phyloP scores from a whole-genome alignment of 2,113 vertebrate genomes.

The Hemiprocne comata region DNA sequence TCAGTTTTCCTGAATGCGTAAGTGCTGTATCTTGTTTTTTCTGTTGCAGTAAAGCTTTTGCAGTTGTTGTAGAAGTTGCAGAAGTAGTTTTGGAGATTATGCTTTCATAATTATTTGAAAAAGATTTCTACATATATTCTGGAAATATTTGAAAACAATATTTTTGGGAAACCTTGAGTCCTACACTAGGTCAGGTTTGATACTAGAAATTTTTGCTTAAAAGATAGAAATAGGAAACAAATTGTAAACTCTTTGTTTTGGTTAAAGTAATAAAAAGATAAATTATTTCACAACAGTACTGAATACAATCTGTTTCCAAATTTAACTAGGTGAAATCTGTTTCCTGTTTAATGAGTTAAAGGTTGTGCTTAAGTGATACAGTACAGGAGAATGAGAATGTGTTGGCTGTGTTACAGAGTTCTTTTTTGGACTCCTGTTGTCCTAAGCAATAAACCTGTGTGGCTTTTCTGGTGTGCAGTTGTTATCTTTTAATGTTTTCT shows the following conservation, averaged over 20 bases:
- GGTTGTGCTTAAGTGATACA: neutral
- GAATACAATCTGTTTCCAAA: neutral
- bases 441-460: neutral
- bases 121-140: neutral
- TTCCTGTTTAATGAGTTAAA: neutral
- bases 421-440: neutral
- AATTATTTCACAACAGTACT: neutral
- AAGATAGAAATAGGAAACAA: fast-evolving
- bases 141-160: neutral
- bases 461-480: neutral
- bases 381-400: neutral
- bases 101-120: neutral
- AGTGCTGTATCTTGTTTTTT: neutral
- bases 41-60: neutral
- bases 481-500: neutral
- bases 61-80: neutral
- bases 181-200: neutral
- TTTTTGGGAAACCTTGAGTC: neutral
- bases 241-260: neutral
- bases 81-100: neutral
- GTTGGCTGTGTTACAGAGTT: neutral
- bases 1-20: neutral
- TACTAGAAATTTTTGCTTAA: neutral
- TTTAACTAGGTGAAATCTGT: neutral
- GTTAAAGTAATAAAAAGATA: neutral